phyloP scores from a whole-genome alignment of 2,113 vertebrate species.

The Phalacrocorax brasilianus region DNA sequence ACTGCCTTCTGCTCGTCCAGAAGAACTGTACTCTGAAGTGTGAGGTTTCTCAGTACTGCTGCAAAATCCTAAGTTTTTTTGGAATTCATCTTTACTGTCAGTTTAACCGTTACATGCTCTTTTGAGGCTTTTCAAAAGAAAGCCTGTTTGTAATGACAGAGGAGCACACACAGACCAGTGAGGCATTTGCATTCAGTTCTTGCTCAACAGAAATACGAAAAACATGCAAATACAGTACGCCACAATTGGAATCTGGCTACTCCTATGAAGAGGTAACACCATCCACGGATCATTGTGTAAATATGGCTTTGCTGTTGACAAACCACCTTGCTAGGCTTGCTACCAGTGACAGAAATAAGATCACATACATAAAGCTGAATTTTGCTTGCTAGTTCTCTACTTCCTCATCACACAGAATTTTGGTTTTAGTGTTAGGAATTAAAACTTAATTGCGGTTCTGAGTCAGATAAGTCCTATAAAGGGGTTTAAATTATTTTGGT shows the following conservation, averaged over 20 bases:
- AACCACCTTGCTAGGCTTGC: not conserved
- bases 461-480: not conserved
- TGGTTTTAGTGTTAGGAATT: not conserved
- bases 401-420: not conserved
- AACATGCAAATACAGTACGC: not conserved
- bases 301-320: not conserved
- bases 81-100: not conserved
- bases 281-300: fast-evolving
- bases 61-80: not conserved
- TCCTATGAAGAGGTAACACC: not conserved
- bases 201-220: not conserved
- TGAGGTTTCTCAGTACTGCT: not conserved
- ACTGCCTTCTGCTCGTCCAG: not conserved
- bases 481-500: not conserved
- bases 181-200: not conserved
- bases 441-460: not conserved
- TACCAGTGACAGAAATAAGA: not conserved
- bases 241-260: not conserved
- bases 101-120: not conserved
- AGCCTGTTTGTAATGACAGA: not conserved
- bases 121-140: not conserved
- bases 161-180: fast-evolving
- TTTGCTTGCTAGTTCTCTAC: not conserved
- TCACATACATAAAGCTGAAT: not conserved
- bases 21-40: not conserved